Base-by-base conservation (phyloP, 2,113 vertebrate species). In the Dasyornis broadbenti region DNA sequence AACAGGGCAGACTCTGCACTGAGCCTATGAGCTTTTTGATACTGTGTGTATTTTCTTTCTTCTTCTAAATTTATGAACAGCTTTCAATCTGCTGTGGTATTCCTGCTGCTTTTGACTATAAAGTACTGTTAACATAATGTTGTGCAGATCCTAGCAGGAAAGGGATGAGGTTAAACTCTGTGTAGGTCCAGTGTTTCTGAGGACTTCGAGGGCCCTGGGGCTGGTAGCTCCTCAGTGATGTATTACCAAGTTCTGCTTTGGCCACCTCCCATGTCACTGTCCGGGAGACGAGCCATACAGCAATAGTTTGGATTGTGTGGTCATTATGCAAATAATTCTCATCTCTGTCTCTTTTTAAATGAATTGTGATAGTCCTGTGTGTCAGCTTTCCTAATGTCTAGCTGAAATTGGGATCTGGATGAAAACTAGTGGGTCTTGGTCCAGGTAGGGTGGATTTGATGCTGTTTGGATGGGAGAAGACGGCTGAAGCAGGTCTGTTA, bases 391-490 rank as follows among this genome's bases (percentile, higher is more conserved):
- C 78, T 85, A 94, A 92, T 71, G 24, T 80, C 70, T 94, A 94
- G 61, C 65, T 90, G 94, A 94, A 95, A 85, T 31, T 37, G 15
- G n/a, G 90, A 65, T 63, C 70, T 90, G 84, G 65, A 94, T 89
- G 84, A 81, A 92, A 91, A 78, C 78, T 91, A 93, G 78, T 94
- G 90, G 65, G 82, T 90, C 73, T 82, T 87, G 70, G 78, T 90
- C 44, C 85, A 90, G 90, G 90, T 90, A 90, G 90, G 87, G 93
- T 45, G 37, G 40, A 87, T 91, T 86, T 76, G 72, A 44, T 52
- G 78, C 33, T 89, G n/a, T 50, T 59, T 79, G 63, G 57, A 66
- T 64, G 65, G 73, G 60, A 91, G 76, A 90, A 78, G 59, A 86
- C 0, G 13, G 37, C 83, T 89, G 76, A 89, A 92, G 69, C 22